phyloP scores from a whole-genome alignment of 2,888 invertebrate species.

The Eucera pruinosa region DNA sequence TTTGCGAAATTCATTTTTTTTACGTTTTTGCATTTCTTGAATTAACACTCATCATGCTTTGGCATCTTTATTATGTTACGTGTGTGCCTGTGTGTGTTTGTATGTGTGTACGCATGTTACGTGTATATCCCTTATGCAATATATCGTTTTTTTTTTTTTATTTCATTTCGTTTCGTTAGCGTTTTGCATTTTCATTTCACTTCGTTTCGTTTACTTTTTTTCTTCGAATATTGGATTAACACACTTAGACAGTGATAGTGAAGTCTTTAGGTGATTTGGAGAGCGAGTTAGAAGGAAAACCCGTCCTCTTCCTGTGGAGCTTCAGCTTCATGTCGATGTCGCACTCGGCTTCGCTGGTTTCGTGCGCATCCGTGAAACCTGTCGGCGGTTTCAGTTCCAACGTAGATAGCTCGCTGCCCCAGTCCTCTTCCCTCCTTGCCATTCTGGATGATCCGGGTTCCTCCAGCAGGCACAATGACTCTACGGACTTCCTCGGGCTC shows the following conservation, averaged over 20 bases:
- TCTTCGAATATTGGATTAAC: constrained; percentile 62
- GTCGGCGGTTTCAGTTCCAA: constrained; percentile 85
- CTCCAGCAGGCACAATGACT: constrained; percentile 78
- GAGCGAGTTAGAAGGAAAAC: constrained; percentile 76
- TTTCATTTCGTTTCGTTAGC: constrained; percentile 33
- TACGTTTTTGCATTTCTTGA: constrained; percentile 28
- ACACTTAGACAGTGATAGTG: constrained; percentile 84
- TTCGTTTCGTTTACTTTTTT: constrained; percentile 17
- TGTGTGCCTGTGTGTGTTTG: constrained; percentile 24
- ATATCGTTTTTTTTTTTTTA: constrained; percentile 18
- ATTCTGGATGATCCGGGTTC: constrained; percentile 72
- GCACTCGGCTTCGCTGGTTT: constrained; percentile 83
- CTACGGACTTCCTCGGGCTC: constrained; percentile 77
- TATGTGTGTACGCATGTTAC: constrained; percentile 4
- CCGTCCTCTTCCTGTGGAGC: constrained; percentile 77
- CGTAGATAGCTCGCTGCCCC: constrained; percentile 81
- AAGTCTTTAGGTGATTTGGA: constrained; percentile 83
- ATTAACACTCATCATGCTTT: constrained; percentile 62
- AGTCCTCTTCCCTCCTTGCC: constrained; percentile 75
- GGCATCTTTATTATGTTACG: constrained; percentile 53
- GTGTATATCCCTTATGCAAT: constrained; percentile 13
- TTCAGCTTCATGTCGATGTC: constrained; percentile 82
- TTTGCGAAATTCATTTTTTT: constrained; percentile 39
- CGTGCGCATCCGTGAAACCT: constrained; percentile 82
- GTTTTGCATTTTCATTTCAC: constrained; percentile 25